Evolutionary conservation across 2,888 invertebrate species (phyloP).

Genomic region (Sympetrum striolatum): DNA sequence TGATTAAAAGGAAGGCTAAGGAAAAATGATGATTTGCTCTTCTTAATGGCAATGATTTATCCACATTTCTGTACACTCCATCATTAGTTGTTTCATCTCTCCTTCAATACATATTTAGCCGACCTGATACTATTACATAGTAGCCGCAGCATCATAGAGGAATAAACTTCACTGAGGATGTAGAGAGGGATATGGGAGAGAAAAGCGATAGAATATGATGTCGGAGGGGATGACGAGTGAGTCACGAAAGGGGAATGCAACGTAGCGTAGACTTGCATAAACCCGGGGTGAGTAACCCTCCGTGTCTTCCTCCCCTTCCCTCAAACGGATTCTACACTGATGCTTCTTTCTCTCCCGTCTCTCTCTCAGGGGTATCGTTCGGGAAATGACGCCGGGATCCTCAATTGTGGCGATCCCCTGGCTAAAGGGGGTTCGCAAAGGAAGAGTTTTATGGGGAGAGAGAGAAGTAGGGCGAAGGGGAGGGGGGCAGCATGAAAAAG

Average conservation of each 20-base stretch:
- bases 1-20: too few relatives aligned
- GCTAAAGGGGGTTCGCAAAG: background rate
- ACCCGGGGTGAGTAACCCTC: background rate
- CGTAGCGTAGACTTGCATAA: background rate
- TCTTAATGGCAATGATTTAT: too few relatives aligned
- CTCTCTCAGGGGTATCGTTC: background rate
- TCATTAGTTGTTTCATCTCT: too few relatives aligned
- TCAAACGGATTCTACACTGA: background rate
- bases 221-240: background rate
- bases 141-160: too few relatives aligned
- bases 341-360: background rate
- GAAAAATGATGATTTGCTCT: too few relatives aligned
- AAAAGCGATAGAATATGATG: background rate
- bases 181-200: background rate
- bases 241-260: background rate
- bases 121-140: too few relatives aligned
- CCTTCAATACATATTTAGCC: too few relatives aligned
- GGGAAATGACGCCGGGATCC: background rate
- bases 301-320: background rate
- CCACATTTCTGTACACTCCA: too few relatives aligned
- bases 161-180: background rate
- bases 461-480: background rate
- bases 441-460: background rate
- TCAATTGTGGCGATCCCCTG: background rate
- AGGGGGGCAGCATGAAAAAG: conserved; percentile 24